These are phyloP conservation scores for Meteorus sp. DNA, from an alignment of 1,140 invertebrate species.

Conservation along the genomic window DNA sequence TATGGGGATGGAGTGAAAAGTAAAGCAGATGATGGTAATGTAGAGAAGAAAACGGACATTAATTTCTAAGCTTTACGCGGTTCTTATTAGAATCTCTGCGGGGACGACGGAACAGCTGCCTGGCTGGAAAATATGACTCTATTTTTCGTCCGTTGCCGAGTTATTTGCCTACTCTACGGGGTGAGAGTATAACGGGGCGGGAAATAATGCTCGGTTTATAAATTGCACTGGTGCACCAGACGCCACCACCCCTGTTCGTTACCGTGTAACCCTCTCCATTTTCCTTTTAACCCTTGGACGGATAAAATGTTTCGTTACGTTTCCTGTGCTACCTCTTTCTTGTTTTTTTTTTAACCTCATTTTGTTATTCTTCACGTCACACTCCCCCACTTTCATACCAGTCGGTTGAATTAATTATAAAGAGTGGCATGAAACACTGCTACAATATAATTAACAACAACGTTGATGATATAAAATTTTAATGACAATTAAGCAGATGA, in stretches of 20 bases:
- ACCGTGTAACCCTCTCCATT: conserved; percentile 8
- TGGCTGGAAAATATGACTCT: conserved; percentile 27
- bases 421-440: no score
- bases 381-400: no score
- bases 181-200: background rate
- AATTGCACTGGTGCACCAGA: conserved; percentile 17
- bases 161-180: conserved; percentile 26
- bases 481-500: no score
- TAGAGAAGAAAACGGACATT: conserved; percentile 19
- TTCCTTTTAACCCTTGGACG: conserved; percentile 5
- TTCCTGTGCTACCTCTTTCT: conserved; percentile 3
- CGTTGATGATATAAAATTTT: no score
- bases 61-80: conserved; percentile 30
- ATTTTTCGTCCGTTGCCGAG: conserved; percentile 29
- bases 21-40: background rate
- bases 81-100: conserved; percentile 33
- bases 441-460: no score
- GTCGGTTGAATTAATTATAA: no score
- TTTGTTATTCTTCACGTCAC: no score
- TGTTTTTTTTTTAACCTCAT: background rate
- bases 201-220: conserved; percentile 25
- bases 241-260: conserved; percentile 4
- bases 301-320: conserved; percentile 11
- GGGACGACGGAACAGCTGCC: conserved; percentile 23
- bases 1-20: background rate